Conservation (phyloP, 2,113 vertebrate species). For the Cricetomys ansorgei region DNA sequence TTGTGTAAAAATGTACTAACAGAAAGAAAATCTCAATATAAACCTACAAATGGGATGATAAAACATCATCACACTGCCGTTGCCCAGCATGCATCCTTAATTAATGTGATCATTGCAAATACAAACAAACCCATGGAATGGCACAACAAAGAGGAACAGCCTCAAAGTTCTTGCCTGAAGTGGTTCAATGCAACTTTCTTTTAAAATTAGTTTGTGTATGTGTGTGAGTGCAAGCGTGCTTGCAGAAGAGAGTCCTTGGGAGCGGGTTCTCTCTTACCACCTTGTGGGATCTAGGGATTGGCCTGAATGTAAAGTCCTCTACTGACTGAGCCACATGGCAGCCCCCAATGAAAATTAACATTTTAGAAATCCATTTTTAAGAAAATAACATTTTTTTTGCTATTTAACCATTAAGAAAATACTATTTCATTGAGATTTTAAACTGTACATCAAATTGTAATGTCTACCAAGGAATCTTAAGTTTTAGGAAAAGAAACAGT, state of each 20-base stretch:
- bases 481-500: slow-evolving; percentile 36
- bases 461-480: not conserved
- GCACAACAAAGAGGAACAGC: not conserved
- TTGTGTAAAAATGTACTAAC: not conserved
- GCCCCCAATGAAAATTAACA: not conserved
- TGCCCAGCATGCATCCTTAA: not conserved
- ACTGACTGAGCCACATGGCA: not conserved
- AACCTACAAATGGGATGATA: not conserved
- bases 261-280: not conserved
- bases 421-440: not conserved
- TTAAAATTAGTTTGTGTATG: not conserved
- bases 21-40: slow-evolving; percentile 44
- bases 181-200: not conserved
- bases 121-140: not conserved
- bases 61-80: not conserved
- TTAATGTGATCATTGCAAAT: not conserved
- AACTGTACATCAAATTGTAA: slow-evolving; percentile 7
- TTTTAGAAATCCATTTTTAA: not conserved
- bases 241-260: not conserved
- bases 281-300: too few species aligned
- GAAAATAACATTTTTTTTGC: slow-evolving; percentile 28
- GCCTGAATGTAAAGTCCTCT: too few species aligned
- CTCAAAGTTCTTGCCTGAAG: slow-evolving; percentile 16
- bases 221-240: not conserved
- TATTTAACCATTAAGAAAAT: slow-evolving; percentile 45